These are phyloP conservation scores for Arion vulgaris DNA, from an alignment of 1,140 invertebrate species.

Conservation along the genomic window DNA sequence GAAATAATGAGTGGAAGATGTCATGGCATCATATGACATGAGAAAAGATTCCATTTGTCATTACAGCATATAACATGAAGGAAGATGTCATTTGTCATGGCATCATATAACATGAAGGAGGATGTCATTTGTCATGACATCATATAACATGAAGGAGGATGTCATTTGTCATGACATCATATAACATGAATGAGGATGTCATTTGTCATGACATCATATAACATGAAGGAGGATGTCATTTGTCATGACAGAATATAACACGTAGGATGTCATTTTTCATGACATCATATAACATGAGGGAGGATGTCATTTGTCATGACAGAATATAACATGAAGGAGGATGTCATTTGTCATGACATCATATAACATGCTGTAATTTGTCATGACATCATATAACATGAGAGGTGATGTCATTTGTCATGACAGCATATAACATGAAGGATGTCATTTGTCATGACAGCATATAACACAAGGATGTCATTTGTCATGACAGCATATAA, in stretches of 20 bases:
- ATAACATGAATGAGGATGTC: too few relatives aligned
- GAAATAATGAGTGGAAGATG: too few relatives aligned
- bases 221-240: neutral
- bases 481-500: neutral
- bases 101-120: neutral
- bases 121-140: neutral
- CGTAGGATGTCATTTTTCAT: neutral
- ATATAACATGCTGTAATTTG: neutral
- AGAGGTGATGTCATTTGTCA: neutral
- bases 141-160: neutral
- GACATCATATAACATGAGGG: neutral
- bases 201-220: neutral
- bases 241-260: neutral
- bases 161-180: neutral
- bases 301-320: neutral
- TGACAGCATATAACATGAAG: neutral
- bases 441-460: neutral
- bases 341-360: neutral
- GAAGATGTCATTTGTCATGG: neutral
- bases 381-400: too few relatives aligned
- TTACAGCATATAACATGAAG: too few relatives aligned
- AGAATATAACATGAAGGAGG: too few relatives aligned
- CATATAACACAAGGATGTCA: too few relatives aligned
- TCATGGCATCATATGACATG: too few relatives aligned
- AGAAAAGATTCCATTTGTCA: too few relatives aligned